Percentiles rank a stretch among this genome's conserved stretches.
phyloP scores from a whole-genome alignment of 1,140 invertebrate species.

The Drosophila prosaltans region DNA sequence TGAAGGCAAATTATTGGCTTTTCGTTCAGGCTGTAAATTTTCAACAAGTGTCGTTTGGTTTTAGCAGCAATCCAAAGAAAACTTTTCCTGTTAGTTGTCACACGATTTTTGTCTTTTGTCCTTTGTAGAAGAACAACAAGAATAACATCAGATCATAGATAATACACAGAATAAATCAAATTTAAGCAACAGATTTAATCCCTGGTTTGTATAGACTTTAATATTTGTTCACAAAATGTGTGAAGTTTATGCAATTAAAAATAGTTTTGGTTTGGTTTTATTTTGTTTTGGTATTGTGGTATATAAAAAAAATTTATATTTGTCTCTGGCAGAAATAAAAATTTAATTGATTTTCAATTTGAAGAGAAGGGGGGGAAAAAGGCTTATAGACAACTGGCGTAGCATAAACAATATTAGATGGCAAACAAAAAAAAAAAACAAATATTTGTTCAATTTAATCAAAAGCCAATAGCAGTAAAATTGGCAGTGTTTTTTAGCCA shows the following conservation, averaged over 20 bases:
- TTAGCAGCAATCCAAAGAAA: constrained; percentile 15
- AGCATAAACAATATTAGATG: constrained; percentile 28
- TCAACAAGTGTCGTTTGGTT: constrained; percentile 48
- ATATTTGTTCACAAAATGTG: constrained; percentile 13
- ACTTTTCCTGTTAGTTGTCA: constrained; percentile 50
- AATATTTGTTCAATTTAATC: constrained; percentile 24
- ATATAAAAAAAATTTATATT: constrained; percentile 19
- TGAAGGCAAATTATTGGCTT: constrained; percentile 54
- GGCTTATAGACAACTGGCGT: neutral
- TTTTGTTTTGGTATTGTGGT: neutral
- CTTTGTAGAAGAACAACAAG: neutral
- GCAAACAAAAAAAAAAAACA: constrained; percentile 1
- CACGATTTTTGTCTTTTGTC: constrained; percentile 47
- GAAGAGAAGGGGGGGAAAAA: neutral
- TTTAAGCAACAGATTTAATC: constrained; percentile 11
- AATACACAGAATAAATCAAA: constrained; percentile 28
- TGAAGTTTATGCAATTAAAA: constrained; percentile 45
- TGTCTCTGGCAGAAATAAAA: constrained; percentile 30
- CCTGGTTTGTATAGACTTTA: neutral
- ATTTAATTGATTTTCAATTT: constrained; percentile 69
- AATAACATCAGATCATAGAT: constrained; percentile 31
- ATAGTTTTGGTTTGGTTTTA: constrained; percentile 19
- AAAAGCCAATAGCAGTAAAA: constrained; percentile 6
- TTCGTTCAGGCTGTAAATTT: constrained; percentile 54
- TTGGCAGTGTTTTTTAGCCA: constrained; percentile 24